Percentiles rank a stretch among this genome's conserved stretches.
phyloP scores from a whole-genome alignment of 2,888 invertebrate genomes.

The Heliconius ismenius region DNA sequence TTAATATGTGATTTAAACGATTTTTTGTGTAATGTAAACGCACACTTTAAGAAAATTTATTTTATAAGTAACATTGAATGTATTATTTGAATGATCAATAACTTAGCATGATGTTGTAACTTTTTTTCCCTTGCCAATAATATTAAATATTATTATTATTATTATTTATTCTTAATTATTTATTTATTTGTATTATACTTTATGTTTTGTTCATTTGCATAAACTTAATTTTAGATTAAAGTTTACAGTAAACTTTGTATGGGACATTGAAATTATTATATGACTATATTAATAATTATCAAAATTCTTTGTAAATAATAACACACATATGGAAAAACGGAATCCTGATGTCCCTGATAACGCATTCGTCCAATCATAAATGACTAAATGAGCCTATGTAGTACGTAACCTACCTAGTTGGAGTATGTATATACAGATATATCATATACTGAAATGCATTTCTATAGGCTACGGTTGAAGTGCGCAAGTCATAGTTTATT shows the following conservation, averaged over 20 bases:
- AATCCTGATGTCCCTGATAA: not conserved
- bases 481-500: constrained; percentile 2
- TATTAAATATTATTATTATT: not conserved
- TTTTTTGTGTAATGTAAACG: too few species aligned
- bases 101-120: not conserved
- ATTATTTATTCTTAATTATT: not conserved
- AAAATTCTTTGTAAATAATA: not conserved
- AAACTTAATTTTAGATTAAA: not conserved
- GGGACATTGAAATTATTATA: not conserved
- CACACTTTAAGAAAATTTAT: too few species aligned
- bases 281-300: not conserved
- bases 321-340: not conserved
- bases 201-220: not conserved
- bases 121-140: not conserved
- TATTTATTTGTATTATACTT: not conserved
- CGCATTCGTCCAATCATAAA: constrained; percentile 3
- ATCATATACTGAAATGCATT: not conserved
- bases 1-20: too few species aligned
- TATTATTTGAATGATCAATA: too few species aligned
- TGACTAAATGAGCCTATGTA: not conserved
- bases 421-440: not conserved
- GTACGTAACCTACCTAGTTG: not conserved
- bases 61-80: too few species aligned
- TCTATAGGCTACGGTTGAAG: not conserved
- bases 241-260: not conserved